Evolutionary conservation across 2,888 invertebrate genomes (phyloP).

Genomic region (Zele albiditarsus): DNA sequence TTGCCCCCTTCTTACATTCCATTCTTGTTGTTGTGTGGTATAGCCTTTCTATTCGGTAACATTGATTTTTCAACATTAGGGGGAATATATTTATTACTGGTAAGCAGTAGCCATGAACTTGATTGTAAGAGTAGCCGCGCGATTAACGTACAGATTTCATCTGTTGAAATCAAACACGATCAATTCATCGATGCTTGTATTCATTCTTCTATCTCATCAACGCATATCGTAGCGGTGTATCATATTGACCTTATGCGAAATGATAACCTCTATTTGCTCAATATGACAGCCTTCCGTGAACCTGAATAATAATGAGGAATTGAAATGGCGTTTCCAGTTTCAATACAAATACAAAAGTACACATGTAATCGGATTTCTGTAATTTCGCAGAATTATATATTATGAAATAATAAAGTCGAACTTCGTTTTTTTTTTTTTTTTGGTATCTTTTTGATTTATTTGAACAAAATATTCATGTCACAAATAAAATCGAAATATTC

Average conservation of each 20-base stretch:
- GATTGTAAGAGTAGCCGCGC: not conserved
- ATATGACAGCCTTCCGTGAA: constrained; percentile 43
- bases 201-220: constrained; percentile 39
- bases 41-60: too few species aligned
- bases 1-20: too few species aligned
- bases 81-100: too few species aligned
- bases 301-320: constrained; percentile 33
- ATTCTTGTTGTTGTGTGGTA: too few species aligned
- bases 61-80: too few species aligned
- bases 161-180: constrained; percentile 32
- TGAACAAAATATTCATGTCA: constrained; percentile 24
- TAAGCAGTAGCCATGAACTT: not conserved
- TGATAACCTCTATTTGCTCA: constrained; percentile 50
- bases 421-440: constrained; percentile 31
- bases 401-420: not conserved
- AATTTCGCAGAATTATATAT: not conserved
- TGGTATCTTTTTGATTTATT: constrained; percentile 32
- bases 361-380: not conserved
- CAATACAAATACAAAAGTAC: not conserved
- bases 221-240: constrained; percentile 26
- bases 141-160: not conserved
- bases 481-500: constrained; percentile 18
- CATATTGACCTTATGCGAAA: constrained; percentile 42
- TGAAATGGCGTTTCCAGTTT: not conserved
- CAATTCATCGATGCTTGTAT: constrained; percentile 49